These are phyloP conservation scores for Automeris io DNA, from an alignment of 2,888 invertebrate genomes.

Conservation along the genomic window DNA sequence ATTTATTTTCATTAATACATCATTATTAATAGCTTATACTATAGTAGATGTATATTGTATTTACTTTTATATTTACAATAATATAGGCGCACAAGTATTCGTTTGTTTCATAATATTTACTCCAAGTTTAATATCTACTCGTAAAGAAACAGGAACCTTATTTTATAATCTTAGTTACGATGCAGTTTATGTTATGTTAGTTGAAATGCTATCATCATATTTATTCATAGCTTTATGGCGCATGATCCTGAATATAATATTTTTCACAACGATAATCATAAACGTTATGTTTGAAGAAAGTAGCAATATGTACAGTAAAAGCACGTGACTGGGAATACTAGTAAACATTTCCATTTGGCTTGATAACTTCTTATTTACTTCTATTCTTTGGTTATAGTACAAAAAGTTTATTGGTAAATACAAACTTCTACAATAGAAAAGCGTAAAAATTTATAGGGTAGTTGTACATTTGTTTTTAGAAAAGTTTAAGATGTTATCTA, in stretches of 20 bases:
- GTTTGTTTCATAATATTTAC: background rate
- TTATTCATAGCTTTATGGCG: constrained; percentile 18
- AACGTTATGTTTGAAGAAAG: constrained; percentile 22
- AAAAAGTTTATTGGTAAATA: no score
- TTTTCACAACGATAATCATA: constrained; percentile 20
- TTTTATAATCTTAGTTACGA: background rate
- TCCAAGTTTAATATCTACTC: background rate
- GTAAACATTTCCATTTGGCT: background rate
- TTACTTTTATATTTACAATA: no score
- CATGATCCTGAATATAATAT: constrained; percentile 28
- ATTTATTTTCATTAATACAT: no score
- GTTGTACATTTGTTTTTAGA: no score
- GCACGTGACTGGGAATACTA: constrained; percentile 15
- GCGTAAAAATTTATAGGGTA: no score
- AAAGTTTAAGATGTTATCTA: no score
- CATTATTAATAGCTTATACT: no score
- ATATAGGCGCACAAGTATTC: background rate
- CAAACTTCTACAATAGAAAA: no score
- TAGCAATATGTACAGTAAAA: constrained; percentile 25
- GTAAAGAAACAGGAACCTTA: background rate
- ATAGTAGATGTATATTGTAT: no score
- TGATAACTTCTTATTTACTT: no score
- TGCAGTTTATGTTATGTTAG: background rate
- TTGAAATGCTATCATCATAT: background rate
- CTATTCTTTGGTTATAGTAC: no score